A percentile compares a stretch with the other conserved stretches of the same genome.
These are phyloP conservation scores for Phylloscopus whistleri DNA, from an alignment of 2,113 vertebrate species.

Conservation along the genomic window DNA sequence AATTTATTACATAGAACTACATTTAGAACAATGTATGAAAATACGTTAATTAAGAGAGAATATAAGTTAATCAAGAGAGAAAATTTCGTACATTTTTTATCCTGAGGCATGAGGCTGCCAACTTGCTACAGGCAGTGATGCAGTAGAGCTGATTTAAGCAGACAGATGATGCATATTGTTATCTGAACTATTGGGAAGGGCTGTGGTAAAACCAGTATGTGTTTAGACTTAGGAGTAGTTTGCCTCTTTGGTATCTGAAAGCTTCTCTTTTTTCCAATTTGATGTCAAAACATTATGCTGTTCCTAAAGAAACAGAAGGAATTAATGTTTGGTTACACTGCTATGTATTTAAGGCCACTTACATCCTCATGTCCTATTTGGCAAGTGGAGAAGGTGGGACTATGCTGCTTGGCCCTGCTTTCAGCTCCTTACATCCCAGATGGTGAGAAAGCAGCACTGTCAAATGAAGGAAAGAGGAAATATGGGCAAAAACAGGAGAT, in stretches of 20 bases:
- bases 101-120: neutral
- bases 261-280: neutral
- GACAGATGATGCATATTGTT: neutral
- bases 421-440: neutral
- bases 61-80: neutral
- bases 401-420: neutral
- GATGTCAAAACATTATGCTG: neutral
- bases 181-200: neutral
- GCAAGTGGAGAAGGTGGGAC: neutral
- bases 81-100: neutral
- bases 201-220: neutral
- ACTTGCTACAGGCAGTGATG: neutral
- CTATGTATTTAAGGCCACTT: neutral
- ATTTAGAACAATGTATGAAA: neutral
- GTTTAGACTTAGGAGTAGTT: neutral
- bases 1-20: neutral
- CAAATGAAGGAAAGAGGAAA: neutral
- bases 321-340: neutral
- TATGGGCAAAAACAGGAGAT: neutral
- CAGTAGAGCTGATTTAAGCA: neutral
- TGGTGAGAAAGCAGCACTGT: neutral
- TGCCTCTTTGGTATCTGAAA: neutral
- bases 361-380: neutral
- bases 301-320: neutral
- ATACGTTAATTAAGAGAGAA: neutral